Conservation (phyloP, 2,888 invertebrate genomes). For the Hedychridium roseum region DNA sequence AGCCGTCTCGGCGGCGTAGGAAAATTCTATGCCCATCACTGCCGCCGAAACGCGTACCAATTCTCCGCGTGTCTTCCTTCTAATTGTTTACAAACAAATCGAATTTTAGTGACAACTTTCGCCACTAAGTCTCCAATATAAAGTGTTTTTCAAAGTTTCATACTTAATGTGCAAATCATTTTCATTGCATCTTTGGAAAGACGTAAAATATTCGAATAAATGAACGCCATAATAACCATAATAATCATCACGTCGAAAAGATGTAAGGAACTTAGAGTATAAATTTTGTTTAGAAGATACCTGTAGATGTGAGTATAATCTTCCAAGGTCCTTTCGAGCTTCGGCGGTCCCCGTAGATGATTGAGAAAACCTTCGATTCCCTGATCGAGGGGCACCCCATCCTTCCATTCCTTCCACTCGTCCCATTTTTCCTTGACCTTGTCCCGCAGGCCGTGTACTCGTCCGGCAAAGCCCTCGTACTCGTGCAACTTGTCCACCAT, state of each 20-base stretch:
- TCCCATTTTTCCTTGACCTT: constrained; percentile 71
- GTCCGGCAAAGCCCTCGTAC: constrained; percentile 79
- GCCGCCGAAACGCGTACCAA: constrained; percentile 89
- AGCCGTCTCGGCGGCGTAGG: constrained; percentile 96
- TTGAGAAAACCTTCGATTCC: constrained; percentile 50
- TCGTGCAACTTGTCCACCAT: constrained; percentile 83
- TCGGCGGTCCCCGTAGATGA: constrained; percentile 54
- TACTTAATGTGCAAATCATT: no score
- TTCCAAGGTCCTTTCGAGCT: constrained; percentile 57
- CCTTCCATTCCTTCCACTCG: constrained; percentile 69
- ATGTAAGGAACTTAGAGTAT: background rate
- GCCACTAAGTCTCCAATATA: no score
- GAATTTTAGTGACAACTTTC: no score
- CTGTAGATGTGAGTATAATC: constrained; percentile 76
- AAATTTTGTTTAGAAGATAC: constrained; percentile 55
- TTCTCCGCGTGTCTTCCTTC: constrained; percentile 81
- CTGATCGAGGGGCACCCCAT: constrained; percentile 52
- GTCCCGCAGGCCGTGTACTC: constrained; percentile 75
- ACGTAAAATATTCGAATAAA: no score
- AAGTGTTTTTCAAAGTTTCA: no score
- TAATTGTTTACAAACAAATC: no score
- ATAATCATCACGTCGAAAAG: background rate
- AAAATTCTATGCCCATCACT: constrained; percentile 97
- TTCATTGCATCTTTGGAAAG: constrained; percentile 24
- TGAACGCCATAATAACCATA: background rate